Evolutionary conservation across 2,888 invertebrate species (phyloP).

Genomic region (Dusona sp.): DNA sequence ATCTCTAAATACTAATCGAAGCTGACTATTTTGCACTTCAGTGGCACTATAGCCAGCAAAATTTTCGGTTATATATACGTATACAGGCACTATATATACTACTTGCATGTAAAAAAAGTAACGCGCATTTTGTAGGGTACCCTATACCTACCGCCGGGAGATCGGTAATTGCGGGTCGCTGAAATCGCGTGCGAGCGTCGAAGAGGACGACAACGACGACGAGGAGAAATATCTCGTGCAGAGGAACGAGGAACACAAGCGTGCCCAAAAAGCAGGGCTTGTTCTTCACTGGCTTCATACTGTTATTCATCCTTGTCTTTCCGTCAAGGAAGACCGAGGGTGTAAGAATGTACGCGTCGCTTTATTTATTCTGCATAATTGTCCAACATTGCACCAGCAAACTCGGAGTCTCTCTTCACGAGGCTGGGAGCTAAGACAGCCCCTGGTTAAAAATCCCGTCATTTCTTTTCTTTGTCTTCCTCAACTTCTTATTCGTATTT

Average conservation of each 20-base stretch:
- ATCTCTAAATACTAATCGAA: background rate
- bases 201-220: conserved; percentile 55
- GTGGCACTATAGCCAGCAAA: background rate
- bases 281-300: conserved; percentile 2
- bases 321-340: conserved; percentile 66
- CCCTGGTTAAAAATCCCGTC: conserved; percentile 65
- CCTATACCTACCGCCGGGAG: conserved; percentile 73
- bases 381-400: conserved; percentile 71
- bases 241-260: conserved; percentile 36
- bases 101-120: conserved; percentile 67
- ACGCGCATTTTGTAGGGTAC: conserved; percentile 68
- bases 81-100: conserved; percentile 5
- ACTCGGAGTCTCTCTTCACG: conserved; percentile 18
- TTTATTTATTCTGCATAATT: conserved; percentile 82
- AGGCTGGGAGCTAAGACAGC: conserved; percentile 43
- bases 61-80: background rate
- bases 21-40: background rate
- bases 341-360: conserved; percentile 80
- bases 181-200: conserved; percentile 78
- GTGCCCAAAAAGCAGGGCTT: conserved; percentile 18
- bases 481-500: conserved; percentile 26
- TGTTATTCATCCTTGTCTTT: conserved; percentile 45
- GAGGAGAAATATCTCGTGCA: conserved; percentile 52
- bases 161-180: conserved; percentile 78
- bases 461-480: conserved; percentile 64